Conservation (phyloP, 2,888 invertebrate species). For the Dryobota labecula region DNA sequence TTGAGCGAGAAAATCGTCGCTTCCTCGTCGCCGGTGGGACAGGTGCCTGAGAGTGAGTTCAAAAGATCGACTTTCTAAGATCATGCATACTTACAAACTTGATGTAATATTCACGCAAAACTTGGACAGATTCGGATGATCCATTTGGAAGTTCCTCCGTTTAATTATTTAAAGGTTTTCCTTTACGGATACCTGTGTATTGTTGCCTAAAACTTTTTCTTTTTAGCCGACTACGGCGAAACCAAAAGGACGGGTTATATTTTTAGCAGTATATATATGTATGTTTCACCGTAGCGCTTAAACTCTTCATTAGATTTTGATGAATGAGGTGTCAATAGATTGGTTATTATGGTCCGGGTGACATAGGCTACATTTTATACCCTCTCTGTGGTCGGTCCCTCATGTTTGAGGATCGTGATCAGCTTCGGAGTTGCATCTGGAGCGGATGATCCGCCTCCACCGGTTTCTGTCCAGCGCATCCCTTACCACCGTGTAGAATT, state of each 20-base stretch:
- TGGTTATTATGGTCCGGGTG: not conserved
- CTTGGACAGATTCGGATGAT: conserved; percentile 12
- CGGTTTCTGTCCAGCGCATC: no score
- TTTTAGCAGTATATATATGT: not conserved
- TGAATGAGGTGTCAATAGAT: not conserved
- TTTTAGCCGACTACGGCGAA: not conserved
- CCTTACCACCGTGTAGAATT: no score
- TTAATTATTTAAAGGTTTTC: conserved; percentile 26
- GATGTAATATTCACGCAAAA: conserved; percentile 37
- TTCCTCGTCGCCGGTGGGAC: not conserved
- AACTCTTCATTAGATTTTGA: not conserved
- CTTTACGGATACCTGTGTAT: not conserved
- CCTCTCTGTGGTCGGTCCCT: no score
- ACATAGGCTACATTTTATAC: not conserved
- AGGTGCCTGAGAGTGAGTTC: not conserved
- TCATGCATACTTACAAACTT: conserved; percentile 33
- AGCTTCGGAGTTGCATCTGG: no score
- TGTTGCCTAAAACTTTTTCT: not conserved
- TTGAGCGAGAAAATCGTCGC: no score
- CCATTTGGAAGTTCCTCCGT: conserved; percentile 18
- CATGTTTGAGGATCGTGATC: no score
- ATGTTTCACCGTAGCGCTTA: no score
- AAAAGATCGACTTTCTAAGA: conserved; percentile 8
- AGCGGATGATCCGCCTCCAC: no score
- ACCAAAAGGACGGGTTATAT: not conserved